phyloP scores from a whole-genome alignment of 2,797 vertebrate species.

The Poeciliopsis infans region DNA sequence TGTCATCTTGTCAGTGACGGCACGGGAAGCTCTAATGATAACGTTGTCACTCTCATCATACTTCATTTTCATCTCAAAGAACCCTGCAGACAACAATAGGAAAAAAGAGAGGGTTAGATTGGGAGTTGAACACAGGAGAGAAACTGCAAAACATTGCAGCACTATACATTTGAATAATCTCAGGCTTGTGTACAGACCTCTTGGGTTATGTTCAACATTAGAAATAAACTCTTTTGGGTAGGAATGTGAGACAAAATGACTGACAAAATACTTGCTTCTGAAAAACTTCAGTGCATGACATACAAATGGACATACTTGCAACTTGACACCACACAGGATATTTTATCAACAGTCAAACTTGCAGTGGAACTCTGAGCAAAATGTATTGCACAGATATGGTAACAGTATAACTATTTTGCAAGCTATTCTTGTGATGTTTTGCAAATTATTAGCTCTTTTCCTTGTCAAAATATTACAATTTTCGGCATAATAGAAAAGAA shows the following conservation, averaged over 20 bases:
- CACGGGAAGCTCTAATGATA: slow-evolving; percentile 89
- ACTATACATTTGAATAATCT: background rate
- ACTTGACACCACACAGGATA: background rate
- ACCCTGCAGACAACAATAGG: slow-evolving; percentile 77
- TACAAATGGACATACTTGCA: background rate
- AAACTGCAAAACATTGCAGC: background rate
- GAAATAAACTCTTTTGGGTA: background rate
- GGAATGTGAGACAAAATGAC: background rate
- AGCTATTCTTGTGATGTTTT: background rate
- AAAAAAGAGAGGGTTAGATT: background rate
- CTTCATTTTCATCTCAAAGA: slow-evolving; percentile 99
- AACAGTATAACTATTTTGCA: background rate
- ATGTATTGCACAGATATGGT: background rate
- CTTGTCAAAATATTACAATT: background rate
- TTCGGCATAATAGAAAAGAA: background rate
- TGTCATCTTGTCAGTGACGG: slow-evolving; percentile 92
- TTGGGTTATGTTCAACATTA: background rate
- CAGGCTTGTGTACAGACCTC: background rate
- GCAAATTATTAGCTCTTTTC: background rate
- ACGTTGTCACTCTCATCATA: slow-evolving; percentile 95
- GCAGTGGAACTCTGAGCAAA: background rate
- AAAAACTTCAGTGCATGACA: background rate
- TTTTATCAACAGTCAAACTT: background rate
- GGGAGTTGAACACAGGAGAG: background rate
- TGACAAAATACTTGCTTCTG: background rate